Conservation (phyloP, 2,888 invertebrate species). For the Apotomis turbidana region DNA sequence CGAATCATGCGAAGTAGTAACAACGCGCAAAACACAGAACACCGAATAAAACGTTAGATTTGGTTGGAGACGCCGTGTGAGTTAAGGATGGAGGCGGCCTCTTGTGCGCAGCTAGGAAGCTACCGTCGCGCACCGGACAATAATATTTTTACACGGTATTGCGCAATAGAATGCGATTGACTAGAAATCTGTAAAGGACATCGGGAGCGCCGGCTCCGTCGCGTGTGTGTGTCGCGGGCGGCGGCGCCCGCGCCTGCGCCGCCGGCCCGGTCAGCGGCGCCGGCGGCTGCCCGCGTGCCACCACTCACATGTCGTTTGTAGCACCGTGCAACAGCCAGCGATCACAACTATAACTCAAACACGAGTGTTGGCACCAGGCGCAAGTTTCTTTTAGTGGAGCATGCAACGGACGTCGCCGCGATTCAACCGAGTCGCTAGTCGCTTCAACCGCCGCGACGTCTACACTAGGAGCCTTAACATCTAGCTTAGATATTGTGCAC, state of each 20-base stretch:
- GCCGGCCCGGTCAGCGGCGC: constrained; percentile 59
- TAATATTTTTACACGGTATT: constrained; percentile 25
- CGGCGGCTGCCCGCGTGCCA: constrained; percentile 57
- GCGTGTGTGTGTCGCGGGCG: constrained; percentile 73
- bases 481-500: constrained; percentile 67
- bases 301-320: constrained; percentile 45
- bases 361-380: constrained; percentile 58
- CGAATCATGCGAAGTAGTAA: constrained; percentile 79
- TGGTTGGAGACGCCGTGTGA: constrained; percentile 64
- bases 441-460: constrained; percentile 61
- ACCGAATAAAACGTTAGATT: constrained; percentile 68
- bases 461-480: constrained; percentile 64
- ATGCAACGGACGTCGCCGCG: constrained; percentile 69
- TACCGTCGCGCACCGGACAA: constrained; percentile 32
- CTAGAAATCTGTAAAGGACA: constrained; percentile 61
- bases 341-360: constrained; percentile 27
- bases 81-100: constrained; percentile 69
- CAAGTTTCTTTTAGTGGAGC: constrained; percentile 66
- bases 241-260: constrained; percentile 32
- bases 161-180: constrained; percentile 46
- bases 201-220: constrained; percentile 80
- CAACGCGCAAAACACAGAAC: constrained; percentile 77
- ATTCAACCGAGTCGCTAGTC: constrained; percentile 51
- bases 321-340: constrained; percentile 33
- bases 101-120: constrained; percentile 35